phyloP scores from a whole-genome alignment of 1,140 invertebrate genomes.

The Elymnias hypermnestra region DNA sequence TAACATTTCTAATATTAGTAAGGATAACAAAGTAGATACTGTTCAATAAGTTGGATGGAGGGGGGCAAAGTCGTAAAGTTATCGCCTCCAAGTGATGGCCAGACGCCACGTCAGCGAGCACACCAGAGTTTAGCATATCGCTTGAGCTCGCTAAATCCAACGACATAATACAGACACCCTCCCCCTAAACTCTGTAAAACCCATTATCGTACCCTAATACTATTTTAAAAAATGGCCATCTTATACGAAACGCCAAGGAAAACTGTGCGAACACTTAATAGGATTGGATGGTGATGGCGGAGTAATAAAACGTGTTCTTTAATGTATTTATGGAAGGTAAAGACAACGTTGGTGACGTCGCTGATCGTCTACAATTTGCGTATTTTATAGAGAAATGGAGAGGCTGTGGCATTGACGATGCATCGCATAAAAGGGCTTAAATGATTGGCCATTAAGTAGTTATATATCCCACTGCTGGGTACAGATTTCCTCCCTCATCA shows the following conservation, averaged over 20 bases:
- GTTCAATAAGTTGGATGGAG: too few relatives aligned
- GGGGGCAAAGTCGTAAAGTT: constrained; percentile 60
- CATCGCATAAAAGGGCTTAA: too few relatives aligned
- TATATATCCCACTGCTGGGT: too few relatives aligned
- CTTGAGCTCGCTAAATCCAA: constrained; percentile 49
- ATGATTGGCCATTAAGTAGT: too few relatives aligned
- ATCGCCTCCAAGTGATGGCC: constrained; percentile 48
- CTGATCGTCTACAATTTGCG: constrained; percentile 54
- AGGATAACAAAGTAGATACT: background rate
- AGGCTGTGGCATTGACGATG: too few relatives aligned
- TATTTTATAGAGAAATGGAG: too few relatives aligned
- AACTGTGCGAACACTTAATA: constrained; percentile 63
- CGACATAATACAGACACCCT: constrained; percentile 49
- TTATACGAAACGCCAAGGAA: constrained; percentile 57
- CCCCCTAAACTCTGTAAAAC: constrained; percentile 42
- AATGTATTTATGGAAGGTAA: constrained; percentile 68
- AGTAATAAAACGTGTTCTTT: constrained; percentile 71
- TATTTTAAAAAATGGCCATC: constrained; percentile 66
- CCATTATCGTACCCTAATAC: constrained; percentile 69
- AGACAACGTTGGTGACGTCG: constrained; percentile 35
- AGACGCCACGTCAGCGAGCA: constrained; percentile 64
- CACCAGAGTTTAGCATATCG: constrained; percentile 59
- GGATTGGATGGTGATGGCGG: constrained; percentile 68
- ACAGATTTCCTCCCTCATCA: too few relatives aligned
- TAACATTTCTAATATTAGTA: too few relatives aligned